These are phyloP conservation scores for Cephus runcator DNA, from an alignment of 2,888 invertebrate genomes.

Conservation along the genomic window DNA sequence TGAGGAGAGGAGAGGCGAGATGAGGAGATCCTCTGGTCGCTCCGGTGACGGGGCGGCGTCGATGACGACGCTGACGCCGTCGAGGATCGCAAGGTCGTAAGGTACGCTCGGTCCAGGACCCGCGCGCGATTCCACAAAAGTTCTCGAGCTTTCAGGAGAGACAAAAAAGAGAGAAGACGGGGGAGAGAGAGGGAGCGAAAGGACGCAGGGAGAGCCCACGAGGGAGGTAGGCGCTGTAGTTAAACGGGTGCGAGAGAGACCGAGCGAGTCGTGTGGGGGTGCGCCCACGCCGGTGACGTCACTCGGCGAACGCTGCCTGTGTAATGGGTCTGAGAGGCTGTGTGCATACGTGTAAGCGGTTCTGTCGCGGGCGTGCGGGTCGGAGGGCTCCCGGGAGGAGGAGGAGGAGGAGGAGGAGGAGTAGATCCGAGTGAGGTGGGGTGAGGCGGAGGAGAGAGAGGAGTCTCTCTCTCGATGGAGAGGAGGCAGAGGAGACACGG, in stretches of 20 bases:
- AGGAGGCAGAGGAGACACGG: constrained; percentile 17
- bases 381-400: constrained; percentile 10
- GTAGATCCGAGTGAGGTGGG: constrained; percentile 21
- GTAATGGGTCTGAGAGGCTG: constrained; percentile 40
- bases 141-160: constrained; percentile 4
- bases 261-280: constrained; percentile 52
- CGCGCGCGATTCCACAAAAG: background rate
- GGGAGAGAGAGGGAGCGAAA: background rate
- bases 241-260: constrained; percentile 5
- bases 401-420: constrained; percentile 14
- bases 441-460: background rate
- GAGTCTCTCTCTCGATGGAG: background rate
- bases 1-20: background rate
- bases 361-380: constrained; percentile 13
- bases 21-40: background rate
- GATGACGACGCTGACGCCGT: constrained; percentile 24
- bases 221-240: background rate
- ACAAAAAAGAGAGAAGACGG: constrained; percentile 6
- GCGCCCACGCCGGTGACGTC: constrained; percentile 63
- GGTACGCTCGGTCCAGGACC: background rate
- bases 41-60: constrained; percentile 13
- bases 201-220: constrained; percentile 9
- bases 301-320: constrained; percentile 58
- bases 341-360: constrained; percentile 19
- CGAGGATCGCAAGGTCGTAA: background rate